Evolutionary conservation across 2,113 vertebrate genomes (phyloP).

Genomic region (Mesocricetus auratus): DNA sequence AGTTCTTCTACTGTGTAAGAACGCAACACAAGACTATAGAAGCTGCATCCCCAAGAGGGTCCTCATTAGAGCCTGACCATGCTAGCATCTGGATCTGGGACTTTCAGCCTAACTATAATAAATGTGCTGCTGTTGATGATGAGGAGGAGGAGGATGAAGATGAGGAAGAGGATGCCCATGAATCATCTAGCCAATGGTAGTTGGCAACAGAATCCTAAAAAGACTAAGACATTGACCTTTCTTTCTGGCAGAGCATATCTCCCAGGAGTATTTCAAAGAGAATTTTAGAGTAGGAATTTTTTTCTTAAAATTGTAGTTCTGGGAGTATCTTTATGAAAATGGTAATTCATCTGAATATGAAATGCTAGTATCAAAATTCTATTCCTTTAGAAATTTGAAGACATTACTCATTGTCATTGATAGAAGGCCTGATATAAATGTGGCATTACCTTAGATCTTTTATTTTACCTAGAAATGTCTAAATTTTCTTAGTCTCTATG

Average conservation of each 20-base stretch:
- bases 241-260: background rate
- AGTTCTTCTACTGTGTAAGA: background rate
- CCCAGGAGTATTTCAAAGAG: background rate
- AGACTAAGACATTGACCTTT: background rate
- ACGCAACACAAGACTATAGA: background rate
- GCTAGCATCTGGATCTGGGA: background rate
- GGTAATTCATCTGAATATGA: slow-evolving; percentile 31
- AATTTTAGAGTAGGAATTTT: background rate
- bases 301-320: background rate
- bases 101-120: background rate
- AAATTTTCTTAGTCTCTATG: slow-evolving; percentile 35
- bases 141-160: no score
- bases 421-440: background rate
- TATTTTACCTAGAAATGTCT: slow-evolving; percentile 21
- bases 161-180: background rate
- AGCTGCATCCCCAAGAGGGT: background rate
- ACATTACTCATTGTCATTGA: background rate
- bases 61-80: background rate
- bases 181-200: background rate
- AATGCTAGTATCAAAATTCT: slow-evolving; percentile 18
- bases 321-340: slow-evolving; percentile 47
- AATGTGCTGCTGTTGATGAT: background rate
- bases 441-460: background rate
- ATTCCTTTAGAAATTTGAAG: slow-evolving; percentile 9
- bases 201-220: background rate